A percentile compares a stretch with the other conserved stretches of the same genome.
These are phyloP conservation scores for Sciurus carolinensis DNA, from an alignment of 2,797 vertebrate genomes.

Conservation along the genomic window DNA sequence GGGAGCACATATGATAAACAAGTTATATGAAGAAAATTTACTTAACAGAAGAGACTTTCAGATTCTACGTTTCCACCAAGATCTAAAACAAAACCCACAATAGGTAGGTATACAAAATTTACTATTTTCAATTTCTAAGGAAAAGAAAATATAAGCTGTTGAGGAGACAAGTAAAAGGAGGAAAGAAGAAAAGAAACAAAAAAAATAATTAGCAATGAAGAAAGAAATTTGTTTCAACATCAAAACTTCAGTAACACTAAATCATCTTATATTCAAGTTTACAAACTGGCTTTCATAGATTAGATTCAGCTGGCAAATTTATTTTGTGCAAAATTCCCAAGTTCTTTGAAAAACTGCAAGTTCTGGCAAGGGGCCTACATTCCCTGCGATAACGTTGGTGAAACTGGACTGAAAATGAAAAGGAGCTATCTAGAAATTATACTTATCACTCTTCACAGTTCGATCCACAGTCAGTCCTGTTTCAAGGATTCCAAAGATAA, in stretches of 20 bases:
- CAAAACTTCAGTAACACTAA: conserved; percentile 14
- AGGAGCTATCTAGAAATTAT: not conserved
- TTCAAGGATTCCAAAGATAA: not conserved
- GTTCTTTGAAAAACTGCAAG: not conserved
- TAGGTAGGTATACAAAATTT: not conserved
- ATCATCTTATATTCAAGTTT: not conserved
- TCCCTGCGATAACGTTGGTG: not conserved
- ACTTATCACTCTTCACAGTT: not conserved
- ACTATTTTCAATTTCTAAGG: conserved; percentile 44
- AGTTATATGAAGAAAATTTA: not conserved
- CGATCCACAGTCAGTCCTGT: not conserved
- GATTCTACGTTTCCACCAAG: not conserved
- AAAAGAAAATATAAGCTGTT: conserved; percentile 10
- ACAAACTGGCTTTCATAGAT: not conserved
- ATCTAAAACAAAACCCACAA: not conserved
- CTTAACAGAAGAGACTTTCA: not conserved
- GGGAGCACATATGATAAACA: not conserved
- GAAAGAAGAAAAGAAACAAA: not conserved
- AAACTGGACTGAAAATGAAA: not conserved
- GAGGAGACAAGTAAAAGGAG: not conserved
- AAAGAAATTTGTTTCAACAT: not conserved
- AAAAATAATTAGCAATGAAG: not conserved
- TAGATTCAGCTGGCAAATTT: not conserved
- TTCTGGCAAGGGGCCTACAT: not conserved
- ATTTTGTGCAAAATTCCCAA: conserved; percentile 19